Evolutionary conservation across 2,888 invertebrate genomes (phyloP), one percentile per base, ranked within the genome.

Genomic region (Thecocarcelia acutangulata): DNA sequence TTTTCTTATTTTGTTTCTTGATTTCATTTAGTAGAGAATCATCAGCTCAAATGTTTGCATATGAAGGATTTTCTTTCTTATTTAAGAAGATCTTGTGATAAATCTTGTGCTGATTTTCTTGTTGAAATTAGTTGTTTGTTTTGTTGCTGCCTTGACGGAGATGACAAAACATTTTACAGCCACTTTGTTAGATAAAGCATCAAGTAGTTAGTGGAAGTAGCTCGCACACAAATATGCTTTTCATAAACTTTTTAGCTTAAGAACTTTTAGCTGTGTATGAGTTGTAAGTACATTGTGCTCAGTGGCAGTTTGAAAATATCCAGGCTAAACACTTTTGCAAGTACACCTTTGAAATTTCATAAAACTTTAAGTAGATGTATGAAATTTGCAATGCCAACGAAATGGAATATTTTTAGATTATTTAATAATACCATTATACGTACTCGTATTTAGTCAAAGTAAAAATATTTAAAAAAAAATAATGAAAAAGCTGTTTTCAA

Each of bases 1-100:
- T 28, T 44, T 19, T 12, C 17, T 17, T 12, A 19, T 0, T 21
- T 33, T 15, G 24, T 37, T 61, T 5, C 6, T 9, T 37, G 37
- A 37, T 54, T 76, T 72, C 52, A 52, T 72, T 59, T 72, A 61
- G 76, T 76, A 44, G 46, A 13, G 21, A 64, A 66, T 72, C 66
- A 70, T 54, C 75, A 80, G 75, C 54, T 66, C 19, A 70, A 75
- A 70, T 76, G 70, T 80, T 76, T 80, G 74, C 64, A 64, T 56
- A 44, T 76, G 70, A 80, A 70, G 69, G 61, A 70, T 64, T 50
- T 50, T 17, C 42, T 54, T 54, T 70, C 4, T 11, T 21, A 28
- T n/a, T 24, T 28, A 12, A 40, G 19, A 15, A 56, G 48, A 76
- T 63, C 17, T 69, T 59, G 33, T 58, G 50, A 61, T 48, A 21